phyloP scores from a whole-genome alignment of 2,113 vertebrate species.

The Grus americana region DNA sequence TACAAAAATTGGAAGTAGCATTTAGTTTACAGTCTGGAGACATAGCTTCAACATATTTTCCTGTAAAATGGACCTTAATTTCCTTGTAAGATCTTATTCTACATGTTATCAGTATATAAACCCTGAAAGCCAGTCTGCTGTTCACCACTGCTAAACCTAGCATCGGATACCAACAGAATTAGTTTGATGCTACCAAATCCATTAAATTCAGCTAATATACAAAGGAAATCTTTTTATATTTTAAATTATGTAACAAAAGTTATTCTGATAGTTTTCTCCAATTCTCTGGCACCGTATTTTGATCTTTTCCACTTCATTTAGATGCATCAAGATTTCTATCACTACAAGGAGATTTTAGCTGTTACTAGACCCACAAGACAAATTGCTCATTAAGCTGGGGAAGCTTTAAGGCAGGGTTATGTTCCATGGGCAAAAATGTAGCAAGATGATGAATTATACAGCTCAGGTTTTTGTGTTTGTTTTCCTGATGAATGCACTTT shows the following conservation, averaged over 20 bases:
- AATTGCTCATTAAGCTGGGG: not conserved
- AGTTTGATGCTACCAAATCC: not conserved
- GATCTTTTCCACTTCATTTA: not conserved
- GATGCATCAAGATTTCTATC: not conserved
- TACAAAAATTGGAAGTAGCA: not conserved
- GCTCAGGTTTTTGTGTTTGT: not conserved
- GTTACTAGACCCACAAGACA: not conserved
- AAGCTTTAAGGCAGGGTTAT: not conserved
- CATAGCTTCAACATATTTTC: not conserved
- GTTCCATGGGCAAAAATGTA: not conserved
- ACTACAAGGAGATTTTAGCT: not conserved
- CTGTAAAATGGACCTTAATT: not conserved
- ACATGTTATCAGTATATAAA: not conserved
- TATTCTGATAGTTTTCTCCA: not conserved
- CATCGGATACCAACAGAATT: not conserved
- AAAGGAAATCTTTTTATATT: not conserved
- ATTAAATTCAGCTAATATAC: not conserved
- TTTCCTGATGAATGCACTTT: not conserved
- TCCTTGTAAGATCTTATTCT: not conserved
- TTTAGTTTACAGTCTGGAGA: not conserved
- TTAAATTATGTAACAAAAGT: not conserved
- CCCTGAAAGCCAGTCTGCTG: not conserved
- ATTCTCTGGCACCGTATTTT: not conserved
- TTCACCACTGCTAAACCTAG: not conserved
- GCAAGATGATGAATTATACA: not conserved